These are phyloP conservation scores for Ibidorhyncha struthersii DNA, from an alignment of 2,113 vertebrate species.

Conservation along the genomic window DNA sequence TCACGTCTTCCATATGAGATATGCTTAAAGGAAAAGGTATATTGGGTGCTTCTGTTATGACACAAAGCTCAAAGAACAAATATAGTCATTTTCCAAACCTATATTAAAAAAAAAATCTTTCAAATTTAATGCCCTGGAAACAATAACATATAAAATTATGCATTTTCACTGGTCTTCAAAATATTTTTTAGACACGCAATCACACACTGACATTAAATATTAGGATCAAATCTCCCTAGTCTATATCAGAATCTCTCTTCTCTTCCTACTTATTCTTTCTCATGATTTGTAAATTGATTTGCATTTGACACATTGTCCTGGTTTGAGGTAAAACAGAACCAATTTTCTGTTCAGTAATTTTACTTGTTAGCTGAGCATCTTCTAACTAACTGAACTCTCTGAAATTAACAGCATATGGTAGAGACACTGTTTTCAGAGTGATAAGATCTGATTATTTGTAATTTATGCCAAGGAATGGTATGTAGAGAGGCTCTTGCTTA, in stretches of 20 bases:
- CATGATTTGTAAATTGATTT: not conserved
- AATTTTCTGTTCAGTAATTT: too few species aligned
- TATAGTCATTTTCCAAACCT: not conserved
- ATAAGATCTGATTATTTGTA: too few species aligned
- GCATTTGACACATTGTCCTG: not conserved
- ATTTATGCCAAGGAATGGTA: too few species aligned
- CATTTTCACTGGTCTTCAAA: not conserved
- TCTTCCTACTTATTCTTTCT: not conserved
- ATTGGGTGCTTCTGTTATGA: not conserved
- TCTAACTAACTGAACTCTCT: too few species aligned
- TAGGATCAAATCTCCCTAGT: not conserved
- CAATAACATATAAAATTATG: accelerated
- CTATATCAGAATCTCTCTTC: not conserved
- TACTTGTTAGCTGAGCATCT: too few species aligned
- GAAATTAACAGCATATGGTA: too few species aligned
- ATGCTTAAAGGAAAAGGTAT: not conserved
- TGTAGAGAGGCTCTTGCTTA: too few species aligned
- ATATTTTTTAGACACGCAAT: not conserved
- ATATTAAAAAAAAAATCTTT: not conserved
- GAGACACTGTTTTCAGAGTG: too few species aligned
- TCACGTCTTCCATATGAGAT: not conserved
- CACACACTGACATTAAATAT: not conserved
- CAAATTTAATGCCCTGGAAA: not conserved
- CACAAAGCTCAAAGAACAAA: not conserved
- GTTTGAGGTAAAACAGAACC: too few species aligned